Conservation (phyloP, 2,797 vertebrate genomes). For the Pitangus sulphuratus region DNA sequence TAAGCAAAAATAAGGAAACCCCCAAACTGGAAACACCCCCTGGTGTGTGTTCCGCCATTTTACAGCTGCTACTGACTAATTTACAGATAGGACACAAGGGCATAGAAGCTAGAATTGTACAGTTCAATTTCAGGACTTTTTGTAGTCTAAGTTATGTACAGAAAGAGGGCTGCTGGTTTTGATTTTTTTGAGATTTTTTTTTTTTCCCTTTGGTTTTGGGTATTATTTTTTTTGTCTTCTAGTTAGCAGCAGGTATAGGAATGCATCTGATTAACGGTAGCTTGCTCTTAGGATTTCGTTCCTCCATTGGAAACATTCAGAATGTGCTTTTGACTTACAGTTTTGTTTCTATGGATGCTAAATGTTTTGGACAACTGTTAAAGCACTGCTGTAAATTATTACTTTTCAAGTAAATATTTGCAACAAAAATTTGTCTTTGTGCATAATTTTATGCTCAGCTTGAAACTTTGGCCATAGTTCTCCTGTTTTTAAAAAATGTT, state of each 20-base stretch:
- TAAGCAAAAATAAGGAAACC: conserved; percentile 1
- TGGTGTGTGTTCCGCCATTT: conserved; percentile 54
- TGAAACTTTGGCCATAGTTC: background rate
- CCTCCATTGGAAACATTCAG: conserved; percentile 72
- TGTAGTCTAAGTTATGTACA: conserved; percentile 64
- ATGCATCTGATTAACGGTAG: conserved; percentile 69
- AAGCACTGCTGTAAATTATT: conserved; percentile 79
- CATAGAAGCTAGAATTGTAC: conserved; percentile 65
- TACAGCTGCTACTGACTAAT: conserved; percentile 67
- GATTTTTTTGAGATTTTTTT: background rate
- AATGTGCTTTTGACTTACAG: conserved; percentile 74
- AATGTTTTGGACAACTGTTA: conserved; percentile 76
- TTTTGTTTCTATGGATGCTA: conserved; percentile 77
- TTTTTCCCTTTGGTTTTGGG: background rate
- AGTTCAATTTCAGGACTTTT: conserved; percentile 55
- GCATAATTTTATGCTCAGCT: conserved; percentile 68
- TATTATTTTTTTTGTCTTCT: conserved; percentile 47
- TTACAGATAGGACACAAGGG: conserved; percentile 67
- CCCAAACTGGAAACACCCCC: conserved; percentile 56
- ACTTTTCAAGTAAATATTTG: conserved; percentile 85
- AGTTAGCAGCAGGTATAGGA: conserved; percentile 70
- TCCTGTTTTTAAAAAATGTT: background rate
- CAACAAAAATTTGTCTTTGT: conserved; percentile 76
- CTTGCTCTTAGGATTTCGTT: conserved; percentile 73
- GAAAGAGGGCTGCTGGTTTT: conserved; percentile 68